phyloP scores from a whole-genome alignment of 2,888 invertebrate species.

The Brenthis ino region DNA sequence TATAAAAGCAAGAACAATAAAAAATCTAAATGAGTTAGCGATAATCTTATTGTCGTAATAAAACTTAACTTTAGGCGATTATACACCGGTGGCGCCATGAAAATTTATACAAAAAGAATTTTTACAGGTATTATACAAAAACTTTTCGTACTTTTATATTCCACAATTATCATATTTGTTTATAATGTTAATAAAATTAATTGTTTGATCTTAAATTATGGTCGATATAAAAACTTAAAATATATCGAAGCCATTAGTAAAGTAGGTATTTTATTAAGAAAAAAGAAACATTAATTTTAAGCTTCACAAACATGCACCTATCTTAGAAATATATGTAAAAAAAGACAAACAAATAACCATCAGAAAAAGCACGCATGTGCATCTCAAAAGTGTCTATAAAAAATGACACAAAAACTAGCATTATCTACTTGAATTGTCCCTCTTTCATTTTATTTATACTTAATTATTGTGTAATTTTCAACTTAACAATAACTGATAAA shows the following conservation, averaged over 20 bases:
- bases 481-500: conserved; percentile 5
- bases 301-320: too few relatives aligned
- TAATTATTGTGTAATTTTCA: conserved; percentile 1
- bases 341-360: too few relatives aligned
- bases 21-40: conserved; percentile 40
- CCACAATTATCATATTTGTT: not conserved
- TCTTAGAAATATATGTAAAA: too few relatives aligned
- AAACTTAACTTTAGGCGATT: conserved; percentile 33
- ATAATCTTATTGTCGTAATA: conserved; percentile 40
- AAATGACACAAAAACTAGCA: not conserved
- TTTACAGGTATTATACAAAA: not conserved
- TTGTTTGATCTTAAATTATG: too few relatives aligned
- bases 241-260: too few relatives aligned
- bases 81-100: conserved; percentile 20
- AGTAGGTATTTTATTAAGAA: too few relatives aligned
- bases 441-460: not conserved
- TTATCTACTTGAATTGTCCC: not conserved
- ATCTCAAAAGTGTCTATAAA: too few relatives aligned
- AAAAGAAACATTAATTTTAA: too few relatives aligned
- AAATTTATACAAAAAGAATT: conserved; percentile 10
- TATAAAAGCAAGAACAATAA: conserved; percentile 40
- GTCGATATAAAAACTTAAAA: too few relatives aligned
- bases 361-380: too few relatives aligned
- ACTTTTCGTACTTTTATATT: conserved; percentile 4
- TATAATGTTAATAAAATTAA: too few relatives aligned